Evolutionary conservation across 92 coral and sea anemone species (phyloP).

Genomic region (Isaurus tuberculatus): DNA sequence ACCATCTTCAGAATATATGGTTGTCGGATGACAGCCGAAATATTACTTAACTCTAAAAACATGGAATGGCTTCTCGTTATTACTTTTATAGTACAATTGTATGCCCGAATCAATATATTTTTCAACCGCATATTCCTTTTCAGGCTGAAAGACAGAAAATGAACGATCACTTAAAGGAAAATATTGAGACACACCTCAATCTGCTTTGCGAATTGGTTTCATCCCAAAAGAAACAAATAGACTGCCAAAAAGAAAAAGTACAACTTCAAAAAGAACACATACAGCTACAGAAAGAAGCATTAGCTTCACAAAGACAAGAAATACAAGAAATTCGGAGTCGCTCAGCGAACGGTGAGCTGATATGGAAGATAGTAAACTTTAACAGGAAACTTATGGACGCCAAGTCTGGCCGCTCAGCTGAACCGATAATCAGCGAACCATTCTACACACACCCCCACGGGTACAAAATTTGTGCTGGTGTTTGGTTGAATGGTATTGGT

Average conservation of each 20-base stretch:
- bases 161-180: slow-evolving; percentile 77
- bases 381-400: slow-evolving; percentile 88
- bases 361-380: slow-evolving; percentile 89
- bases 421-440: slow-evolving; percentile 95
- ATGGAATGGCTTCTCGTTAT: too few relatives aligned
- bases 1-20: too few relatives aligned
- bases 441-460: slow-evolving; percentile 99
- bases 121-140: background rate
- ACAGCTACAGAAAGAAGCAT: slow-evolving; percentile 90
- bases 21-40: too few relatives aligned
- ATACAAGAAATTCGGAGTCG: slow-evolving; percentile 85
- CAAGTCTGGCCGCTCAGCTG: slow-evolving; percentile 87
- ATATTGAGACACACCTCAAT: slow-evolving; percentile 71
- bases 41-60: too few relatives aligned
- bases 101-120: background rate
- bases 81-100: background rate
- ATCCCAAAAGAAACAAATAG: slow-evolving; percentile 83
- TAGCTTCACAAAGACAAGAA: slow-evolving; percentile 83
- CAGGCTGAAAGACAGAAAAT: slow-evolving; percentile 90
- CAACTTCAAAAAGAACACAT: slow-evolving; percentile 96
- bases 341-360: slow-evolving; percentile 89
- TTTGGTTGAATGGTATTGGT: slow-evolving; percentile 98
- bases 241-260: slow-evolving; percentile 86
- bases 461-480: slow-evolving; percentile 97
- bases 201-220: slow-evolving; percentile 74